Evolutionary conservation across 1,140 invertebrate species (phyloP), one percentile per base, ranked within the genome.

Genomic region (Philotrypesis tridentata): DNA sequence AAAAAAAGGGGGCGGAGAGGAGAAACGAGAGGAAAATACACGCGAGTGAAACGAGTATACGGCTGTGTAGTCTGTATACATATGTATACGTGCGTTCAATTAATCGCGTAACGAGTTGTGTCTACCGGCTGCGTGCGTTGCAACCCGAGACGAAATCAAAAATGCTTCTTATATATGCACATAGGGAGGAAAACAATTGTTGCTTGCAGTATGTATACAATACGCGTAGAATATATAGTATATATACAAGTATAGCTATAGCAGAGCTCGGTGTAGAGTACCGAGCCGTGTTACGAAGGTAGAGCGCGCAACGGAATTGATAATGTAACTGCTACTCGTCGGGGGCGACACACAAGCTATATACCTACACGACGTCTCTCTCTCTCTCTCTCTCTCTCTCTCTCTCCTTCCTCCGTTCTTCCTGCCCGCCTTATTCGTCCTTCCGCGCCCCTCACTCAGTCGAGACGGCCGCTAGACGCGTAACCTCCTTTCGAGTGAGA

Each of bases 401-500:
- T 82, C 63, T 21, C 37, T 82, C 70, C 77, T 33, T 29, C 65
- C 25, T 40, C 43, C 55, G n/a, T 5, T n/a, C 21, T 29, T 43
- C 43, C 23, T 31, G 27, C 8, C 27, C 27, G 12, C 14, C 55
- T 71, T 68, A 80, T 73, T 76, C 61, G 21, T 68, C 48, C 68
- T 60, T 70, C 81, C 27, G 60, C 27, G 17, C 37, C 67, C 67
- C 31, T 83, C 84, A 82, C 85, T 84, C 77, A 68, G 67, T 33
- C 61, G 75, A 68, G 67, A 86, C 67, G 71, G 43, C 40, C 27
- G 73, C 68, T 40, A 71, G 68, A 71, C 68, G 68, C 23, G 71
- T 73, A 73, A 73, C 71, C 71, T 73, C 43, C 71, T 73, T 73
- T 73, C 70, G 21, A 9, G 2, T 11, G 37, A 37, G 33, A 71